A percentile compares a stretch with the other conserved stretches of the same genome.
Evolutionary conservation across 2,113 vertebrate species (phyloP).

Genomic region (Semicossyphus pulcher): DNA sequence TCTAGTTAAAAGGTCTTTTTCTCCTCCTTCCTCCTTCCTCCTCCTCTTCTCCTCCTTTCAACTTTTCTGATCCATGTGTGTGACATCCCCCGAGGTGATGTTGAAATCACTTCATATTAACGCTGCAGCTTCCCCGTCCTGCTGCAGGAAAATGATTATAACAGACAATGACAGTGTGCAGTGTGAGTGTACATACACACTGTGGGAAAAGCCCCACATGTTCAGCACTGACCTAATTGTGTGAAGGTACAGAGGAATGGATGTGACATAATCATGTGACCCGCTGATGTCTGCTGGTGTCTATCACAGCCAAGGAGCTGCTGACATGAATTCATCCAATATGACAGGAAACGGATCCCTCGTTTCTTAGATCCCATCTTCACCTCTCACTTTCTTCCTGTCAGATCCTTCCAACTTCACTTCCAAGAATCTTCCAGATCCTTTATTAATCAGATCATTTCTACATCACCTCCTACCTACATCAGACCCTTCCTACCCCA

Average conservation of each 20-base stretch:
- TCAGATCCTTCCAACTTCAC: too few relatives aligned
- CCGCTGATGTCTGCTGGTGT: neutral
- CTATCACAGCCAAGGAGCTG: neutral
- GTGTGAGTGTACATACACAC: neutral
- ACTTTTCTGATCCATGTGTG: neutral
- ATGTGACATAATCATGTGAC: conserved; percentile 6
- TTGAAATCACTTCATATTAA: neutral
- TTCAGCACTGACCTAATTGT: conserved; percentile 22
- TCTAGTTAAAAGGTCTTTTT: neutral
- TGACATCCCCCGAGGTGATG: neutral
- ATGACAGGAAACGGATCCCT: neutral
- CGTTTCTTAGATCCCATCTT: neutral
- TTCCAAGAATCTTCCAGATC: too few relatives aligned
- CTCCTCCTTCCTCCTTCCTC: neutral
- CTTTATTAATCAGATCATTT: too few relatives aligned
- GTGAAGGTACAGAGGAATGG: neutral
- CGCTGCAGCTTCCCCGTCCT: neutral
- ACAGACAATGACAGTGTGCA: neutral
- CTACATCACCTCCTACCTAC: neutral
- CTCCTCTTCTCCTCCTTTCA: neutral
- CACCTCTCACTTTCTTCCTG: too few relatives aligned
- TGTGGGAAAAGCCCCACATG: conserved; percentile 1
- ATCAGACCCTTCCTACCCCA: neutral
- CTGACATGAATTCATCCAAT: neutral
- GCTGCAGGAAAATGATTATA: conserved; percentile 10